Evolutionary conservation across 1,140 invertebrate species (phyloP).

Genomic region (Eumeta japonica): DNA sequence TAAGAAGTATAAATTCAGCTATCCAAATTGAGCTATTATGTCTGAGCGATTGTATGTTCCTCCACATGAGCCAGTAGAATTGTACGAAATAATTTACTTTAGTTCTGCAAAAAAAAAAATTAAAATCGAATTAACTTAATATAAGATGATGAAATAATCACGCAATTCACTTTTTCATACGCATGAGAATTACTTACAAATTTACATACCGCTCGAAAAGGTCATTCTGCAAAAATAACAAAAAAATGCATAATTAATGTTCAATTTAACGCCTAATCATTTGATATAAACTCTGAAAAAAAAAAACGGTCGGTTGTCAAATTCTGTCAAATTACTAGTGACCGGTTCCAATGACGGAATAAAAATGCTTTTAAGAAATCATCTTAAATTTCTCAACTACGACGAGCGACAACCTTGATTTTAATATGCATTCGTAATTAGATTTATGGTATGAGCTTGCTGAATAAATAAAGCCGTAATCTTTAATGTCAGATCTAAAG

Average conservation of each 20-base stretch:
- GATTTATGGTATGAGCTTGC: too few relatives aligned
- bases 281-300: too few relatives aligned
- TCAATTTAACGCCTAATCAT: too few relatives aligned
- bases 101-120: conserved; percentile 37
- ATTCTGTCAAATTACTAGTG: too few relatives aligned
- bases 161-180: neutral
- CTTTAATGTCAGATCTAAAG: too few relatives aligned
- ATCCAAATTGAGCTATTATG: conserved; percentile 59
- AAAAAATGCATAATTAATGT: neutral
- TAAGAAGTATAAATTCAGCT: conserved; percentile 60
- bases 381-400: too few relatives aligned
- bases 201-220: conserved; percentile 45
- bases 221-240: conserved; percentile 35
- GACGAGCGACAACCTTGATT: too few relatives aligned
- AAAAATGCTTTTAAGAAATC: too few relatives aligned
- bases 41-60: conserved; percentile 60
- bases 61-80: conserved; percentile 60
- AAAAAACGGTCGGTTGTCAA: too few relatives aligned
- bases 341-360: too few relatives aligned
- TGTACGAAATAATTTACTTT: conserved; percentile 55
- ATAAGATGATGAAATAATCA: conserved; percentile 5
- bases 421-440: too few relatives aligned
- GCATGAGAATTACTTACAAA: conserved; percentile 31
- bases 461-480: too few relatives aligned
- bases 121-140: conserved; percentile 2